phyloP scores from a whole-genome alignment of 2,113 vertebrate species.

The Lynx canadensis region DNA sequence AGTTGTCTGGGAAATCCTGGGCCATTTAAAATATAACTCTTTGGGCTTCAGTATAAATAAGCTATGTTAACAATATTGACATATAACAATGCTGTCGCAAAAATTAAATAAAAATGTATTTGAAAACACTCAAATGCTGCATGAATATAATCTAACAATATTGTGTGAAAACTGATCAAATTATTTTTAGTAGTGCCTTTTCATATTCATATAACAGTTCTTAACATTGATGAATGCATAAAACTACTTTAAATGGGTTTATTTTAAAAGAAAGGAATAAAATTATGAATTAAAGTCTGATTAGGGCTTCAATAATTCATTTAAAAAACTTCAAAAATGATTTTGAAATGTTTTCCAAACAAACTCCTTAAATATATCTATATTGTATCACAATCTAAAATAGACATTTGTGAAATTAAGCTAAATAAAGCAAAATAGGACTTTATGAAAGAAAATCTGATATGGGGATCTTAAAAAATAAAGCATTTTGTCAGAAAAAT shows the following conservation, averaged over 20 bases:
- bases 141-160: background rate
- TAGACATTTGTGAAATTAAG: background rate
- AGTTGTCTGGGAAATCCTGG: background rate
- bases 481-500: background rate
- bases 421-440: constrained; percentile 24
- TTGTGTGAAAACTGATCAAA: background rate
- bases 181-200: constrained; percentile 9
- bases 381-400: background rate
- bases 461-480: background rate
- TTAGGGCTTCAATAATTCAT: background rate
- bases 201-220: background rate
- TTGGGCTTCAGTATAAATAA: background rate
- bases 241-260: background rate
- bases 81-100: background rate
- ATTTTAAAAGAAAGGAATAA: constrained; percentile 32
- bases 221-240: background rate
- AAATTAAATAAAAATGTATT: constrained; percentile 5
- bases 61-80: background rate
- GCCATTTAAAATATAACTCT: background rate
- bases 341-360: constrained; percentile 30
- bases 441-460: constrained; percentile 13
- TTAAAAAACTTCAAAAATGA: background rate
- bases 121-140: background rate
- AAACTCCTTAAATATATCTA: background rate
- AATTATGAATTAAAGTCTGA: constrained; percentile 3